Evolutionary conservation across 2,113 vertebrate genomes (phyloP), one percentile per base, ranked within the genome.

Genomic region (Phoenicopterus ruber): DNA sequence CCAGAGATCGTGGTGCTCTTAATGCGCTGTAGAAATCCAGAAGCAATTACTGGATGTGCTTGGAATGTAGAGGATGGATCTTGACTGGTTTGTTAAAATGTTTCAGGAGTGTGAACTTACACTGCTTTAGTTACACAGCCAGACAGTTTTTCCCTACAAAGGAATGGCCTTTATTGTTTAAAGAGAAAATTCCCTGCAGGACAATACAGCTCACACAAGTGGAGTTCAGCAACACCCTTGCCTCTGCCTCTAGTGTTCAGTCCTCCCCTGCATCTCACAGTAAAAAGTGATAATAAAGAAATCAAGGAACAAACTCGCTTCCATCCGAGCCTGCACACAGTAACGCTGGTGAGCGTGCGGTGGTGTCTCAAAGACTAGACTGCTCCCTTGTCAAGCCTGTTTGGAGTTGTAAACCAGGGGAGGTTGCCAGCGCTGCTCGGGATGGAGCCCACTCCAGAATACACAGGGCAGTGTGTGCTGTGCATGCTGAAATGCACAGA

Each of bases 321-420:
- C 36, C n/a, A 6, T 62, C 31, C 14, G 7, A 5, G 7, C 19
- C 17, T 32, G 6, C 9, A 3, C 8, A 2, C 0, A 0, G 12
- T 55, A 6, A 10, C 25, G 10, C 17, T 26, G 7, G 47, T 13
- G 36, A 16, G 34, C 17, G 61, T 4, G 18, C 9, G 8, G 36
- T 25, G 55, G 17, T 40, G 13, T 18, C 61, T 34, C 8, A 28
- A 52, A 24, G 50, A 28, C 28, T 14, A 34, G 38, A 36, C 17
- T 0, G 2, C 10, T 59, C 34, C 11, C 29, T 62, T 40, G 32
- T 16, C 10, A 5, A 28, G 42, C 4, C n/a, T 32, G 9, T 19
- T 10, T 17, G 34, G 54, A 49, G 31, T 3, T 77, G 29, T n/a
- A 31, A 61, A 26, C 24, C 10, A 21, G 46, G 31, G 28, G 74